Percentiles rank a stretch among this genome's conserved stretches.
Conservation (phyloP, 2,797 vertebrate genomes). For the Coccyzus lansbergi region DNA sequence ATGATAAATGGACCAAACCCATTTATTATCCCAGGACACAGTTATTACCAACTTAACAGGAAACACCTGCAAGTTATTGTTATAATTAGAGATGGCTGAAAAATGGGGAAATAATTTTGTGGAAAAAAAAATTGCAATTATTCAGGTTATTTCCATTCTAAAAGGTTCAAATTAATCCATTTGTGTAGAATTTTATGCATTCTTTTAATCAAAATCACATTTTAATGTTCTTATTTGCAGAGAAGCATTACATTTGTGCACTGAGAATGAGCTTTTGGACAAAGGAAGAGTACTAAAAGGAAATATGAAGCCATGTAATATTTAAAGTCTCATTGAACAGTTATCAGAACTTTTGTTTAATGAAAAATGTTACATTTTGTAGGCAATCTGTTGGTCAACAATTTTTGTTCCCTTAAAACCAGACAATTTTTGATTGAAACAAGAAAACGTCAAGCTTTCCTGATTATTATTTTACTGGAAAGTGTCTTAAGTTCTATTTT, state of each 20-base stretch:
- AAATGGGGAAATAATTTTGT: conserved; percentile 53
- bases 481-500: not conserved
- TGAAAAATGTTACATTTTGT: not conserved
- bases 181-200: not conserved
- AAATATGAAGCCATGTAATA: not conserved
- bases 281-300: not conserved
- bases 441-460: not conserved
- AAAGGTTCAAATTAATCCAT: not conserved
- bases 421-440: not conserved
- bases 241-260: not conserved
- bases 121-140: conserved; percentile 1
- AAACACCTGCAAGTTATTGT: conserved; percentile 71
- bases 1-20: conserved; percentile 59
- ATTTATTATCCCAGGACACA: conserved; percentile 56
- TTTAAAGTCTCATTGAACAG: not conserved
- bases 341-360: not conserved
- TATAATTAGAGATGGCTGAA: conserved; percentile 59
- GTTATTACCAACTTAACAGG: conserved; percentile 68
- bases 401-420: not conserved
- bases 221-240: not conserved
- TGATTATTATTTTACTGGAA: not conserved
- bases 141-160: conserved; percentile 1
- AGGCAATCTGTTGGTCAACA: not conserved
- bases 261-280: not conserved
- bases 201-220: not conserved